Base-by-base conservation (phyloP, 1,140 invertebrate species). In the Temnothorax nylanderi region DNA sequence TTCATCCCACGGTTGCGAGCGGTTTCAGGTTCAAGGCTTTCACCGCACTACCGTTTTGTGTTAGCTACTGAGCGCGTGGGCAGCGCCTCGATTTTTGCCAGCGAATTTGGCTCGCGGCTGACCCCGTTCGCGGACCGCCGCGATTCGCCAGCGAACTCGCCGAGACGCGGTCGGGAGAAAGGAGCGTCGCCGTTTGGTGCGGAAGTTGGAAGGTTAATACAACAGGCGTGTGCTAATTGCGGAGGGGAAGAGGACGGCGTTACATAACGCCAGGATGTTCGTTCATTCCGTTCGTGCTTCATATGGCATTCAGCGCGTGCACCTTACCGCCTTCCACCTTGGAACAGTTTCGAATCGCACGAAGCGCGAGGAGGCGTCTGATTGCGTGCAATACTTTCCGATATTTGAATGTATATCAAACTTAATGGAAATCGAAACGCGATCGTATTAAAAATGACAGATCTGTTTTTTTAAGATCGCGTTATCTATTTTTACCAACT, bases 201-300 rank as follows among this genome's bases (percentile, higher is more conserved):
- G 67, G 21, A 86, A 37, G 60, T 76, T 67, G 74, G 67, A 65
- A 64, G 34, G 13, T 74, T 54, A 60, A 67, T 47, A 34, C n/a
- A 77, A 11, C 41, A 16, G n/a, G 7, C 21, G 18, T 26, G 5
- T 41, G 54, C 54, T 65, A 78, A 76, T 87, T 49, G 3, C 32
- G 26, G 2, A n/a, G 26, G 37, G 21, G 26, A 78, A 16, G 44
- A 37, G 87, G 56, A 72, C 77, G 47, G 49, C 37, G 54, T 90
- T 90, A 87, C 88, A 64, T 87, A 90, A 90, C 56, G 58, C 85
- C 78, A 87, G 89, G 89, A 90, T 80, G 86, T 90, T 86, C 89
- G 89, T 84, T 85, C 51, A 65, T 65, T 65, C 16, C 34, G 37
- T 77, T 47, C 72, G 62, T 58, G 64, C 56, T 90, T 90, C 78